Conservation (phyloP, 23 tunicate genomes). For the Clavelina lepadiformis region DNA sequence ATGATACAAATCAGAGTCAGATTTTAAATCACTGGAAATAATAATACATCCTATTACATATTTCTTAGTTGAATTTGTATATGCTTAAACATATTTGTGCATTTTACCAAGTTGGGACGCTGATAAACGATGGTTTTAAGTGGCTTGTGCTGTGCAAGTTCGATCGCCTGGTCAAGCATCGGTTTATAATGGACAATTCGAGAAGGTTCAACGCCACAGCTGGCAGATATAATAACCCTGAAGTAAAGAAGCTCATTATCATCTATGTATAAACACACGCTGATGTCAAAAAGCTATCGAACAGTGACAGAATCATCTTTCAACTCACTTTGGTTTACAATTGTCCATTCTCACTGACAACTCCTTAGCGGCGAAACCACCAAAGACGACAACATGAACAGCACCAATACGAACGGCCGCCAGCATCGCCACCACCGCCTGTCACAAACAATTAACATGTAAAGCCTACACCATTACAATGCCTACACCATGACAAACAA, state of each 20-base stretch:
- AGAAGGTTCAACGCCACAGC: conserved; percentile 92
- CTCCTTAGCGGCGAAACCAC: conserved; percentile 94
- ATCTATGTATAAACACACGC: background rate
- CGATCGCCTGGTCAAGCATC: conserved; percentile 77
- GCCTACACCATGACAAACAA: too few relatives aligned
- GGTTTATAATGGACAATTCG: conserved; percentile 78
- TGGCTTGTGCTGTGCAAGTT: conserved; percentile 78
- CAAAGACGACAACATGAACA: conserved; percentile 95
- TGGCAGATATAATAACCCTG: conserved; percentile 84
- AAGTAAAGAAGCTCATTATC: background rate
- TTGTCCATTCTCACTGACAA: conserved; percentile 80
- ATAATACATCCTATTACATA: background rate
- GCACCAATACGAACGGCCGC: conserved; percentile 80
- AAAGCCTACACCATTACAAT: too few relatives aligned
- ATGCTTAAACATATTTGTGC: too few relatives aligned
- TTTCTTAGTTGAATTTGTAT: too few relatives aligned
- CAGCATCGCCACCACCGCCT: conserved; percentile 83
- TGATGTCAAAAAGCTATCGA: background rate
- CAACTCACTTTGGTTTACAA: conserved; percentile 80
- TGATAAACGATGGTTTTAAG: conserved; percentile 59
- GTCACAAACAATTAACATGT: background rate
- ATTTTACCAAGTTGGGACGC: conserved; percentile 71
- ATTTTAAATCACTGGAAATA: background rate
- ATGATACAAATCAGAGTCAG: background rate
- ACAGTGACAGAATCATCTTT: background rate